phyloP scores from a whole-genome alignment of 2,797 vertebrate genomes.

The Knipowitschia caucasica region DNA sequence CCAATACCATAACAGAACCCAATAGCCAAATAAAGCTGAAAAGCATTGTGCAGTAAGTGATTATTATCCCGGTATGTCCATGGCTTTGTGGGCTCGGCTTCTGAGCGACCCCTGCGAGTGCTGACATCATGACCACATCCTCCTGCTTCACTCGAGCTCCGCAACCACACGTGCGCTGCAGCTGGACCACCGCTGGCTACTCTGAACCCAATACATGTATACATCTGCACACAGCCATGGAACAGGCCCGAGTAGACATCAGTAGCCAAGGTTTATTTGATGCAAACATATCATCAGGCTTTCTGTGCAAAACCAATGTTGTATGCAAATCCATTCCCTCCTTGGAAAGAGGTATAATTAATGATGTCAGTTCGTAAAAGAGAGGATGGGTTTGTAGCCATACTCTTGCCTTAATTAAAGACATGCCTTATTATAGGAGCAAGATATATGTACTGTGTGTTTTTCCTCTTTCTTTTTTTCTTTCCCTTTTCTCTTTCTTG shows the following conservation, averaged over 20 bases:
- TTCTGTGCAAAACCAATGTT: slow-evolving; percentile 75
- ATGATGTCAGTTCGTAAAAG: slow-evolving; percentile 73
- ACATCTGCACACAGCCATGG: slow-evolving; percentile 62
- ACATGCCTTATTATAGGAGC: slow-evolving; percentile 64
- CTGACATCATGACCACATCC: slow-evolving; percentile 81
- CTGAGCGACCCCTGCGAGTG: slow-evolving; percentile 68
- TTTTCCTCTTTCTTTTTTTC: slow-evolving; percentile 44
- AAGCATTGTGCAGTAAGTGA: slow-evolving; percentile 61
- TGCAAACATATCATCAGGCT: slow-evolving; percentile 87
- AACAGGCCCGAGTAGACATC: slow-evolving; percentile 74
- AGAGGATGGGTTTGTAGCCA: slow-evolving; percentile 60
- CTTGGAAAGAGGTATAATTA: slow-evolving; percentile 74
- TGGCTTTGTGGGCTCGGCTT: slow-evolving; percentile 68
- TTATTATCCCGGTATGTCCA: slow-evolving; percentile 69
- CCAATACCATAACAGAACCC: slow-evolving; percentile 52
- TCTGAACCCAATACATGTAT: slow-evolving; percentile 62
- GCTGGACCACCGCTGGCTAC: slow-evolving; percentile 77
- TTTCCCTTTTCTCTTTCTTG: slow-evolving; percentile 43
- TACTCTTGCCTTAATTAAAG: slow-evolving; percentile 72
- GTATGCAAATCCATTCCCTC: slow-evolving; percentile 78
- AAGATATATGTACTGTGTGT: slow-evolving; percentile 65
- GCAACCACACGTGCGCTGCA: slow-evolving; percentile 75
- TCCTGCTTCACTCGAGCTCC: slow-evolving; percentile 68
- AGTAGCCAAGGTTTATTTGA: slow-evolving; percentile 84
- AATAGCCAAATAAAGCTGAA: slow-evolving; percentile 67